Base-by-base conservation (phyloP, 2,888 invertebrate genomes). In the Ormyrus pomaceus region DNA sequence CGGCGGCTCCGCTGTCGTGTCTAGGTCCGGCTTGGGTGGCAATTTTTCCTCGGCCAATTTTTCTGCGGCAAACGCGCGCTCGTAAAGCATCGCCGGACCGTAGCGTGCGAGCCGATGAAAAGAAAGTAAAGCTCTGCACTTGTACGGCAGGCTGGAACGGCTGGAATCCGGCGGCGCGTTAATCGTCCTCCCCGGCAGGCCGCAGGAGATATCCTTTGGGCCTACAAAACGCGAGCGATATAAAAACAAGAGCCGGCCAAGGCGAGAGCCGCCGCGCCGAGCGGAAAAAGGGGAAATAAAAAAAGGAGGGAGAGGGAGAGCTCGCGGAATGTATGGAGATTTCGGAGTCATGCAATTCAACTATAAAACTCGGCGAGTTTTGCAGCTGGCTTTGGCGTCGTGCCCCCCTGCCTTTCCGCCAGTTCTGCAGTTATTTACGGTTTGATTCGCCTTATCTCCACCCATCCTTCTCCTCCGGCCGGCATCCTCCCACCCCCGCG, bases 291-390 rank as follows among this genome's bases (percentile, higher is more conserved):
- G 81, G 75, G 80, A 79, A 83, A 80, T 79, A 80, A 82, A 80
- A 83, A 83, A 80, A 68, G 73, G 65, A 48, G 59, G 56, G 78
- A 79, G 83, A 82, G 82, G 77, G 83, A 78, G 83, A 82, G 79
- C 83, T 79, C 82, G 85, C 82, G 86, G 87, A 88, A 89, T 88
- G 87, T 88, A 89, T 89, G 89, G 88, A 89, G 87, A 89, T 89
- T 87, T 87, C 85, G 85, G 86, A 90, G 90, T 90, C 90, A 90
- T 90, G 90, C 90, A 88, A 90, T 90, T 90, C 89, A 90, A 90
- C 90, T 90, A 90, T 90, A 90, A 90, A 90, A 90, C 90, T 90
- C 90, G 87, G 86, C 86, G 88, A 89, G 89, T 89, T 89, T 89
- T 89, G 88, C 89, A 89, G 88, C 87, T 88, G 88, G 88, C 86